Evolutionary conservation across 2,113 vertebrate species (phyloP).

Genomic region (Neolamprologus falcicula): DNA sequence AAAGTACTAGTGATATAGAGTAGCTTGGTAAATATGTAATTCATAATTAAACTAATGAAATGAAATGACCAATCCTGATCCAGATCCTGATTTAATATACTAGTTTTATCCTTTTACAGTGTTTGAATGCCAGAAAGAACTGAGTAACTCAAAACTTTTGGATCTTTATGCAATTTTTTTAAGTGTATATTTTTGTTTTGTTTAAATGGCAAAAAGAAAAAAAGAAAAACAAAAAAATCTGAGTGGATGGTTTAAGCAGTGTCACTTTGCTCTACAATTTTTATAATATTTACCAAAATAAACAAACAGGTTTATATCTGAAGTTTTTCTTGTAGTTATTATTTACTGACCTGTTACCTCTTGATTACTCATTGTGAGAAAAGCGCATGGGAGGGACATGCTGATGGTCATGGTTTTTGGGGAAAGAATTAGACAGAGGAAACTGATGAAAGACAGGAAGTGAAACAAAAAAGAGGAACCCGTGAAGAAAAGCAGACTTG

Average conservation of each 20-base stretch:
- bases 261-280: neutral
- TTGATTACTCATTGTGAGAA: neutral
- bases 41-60: neutral
- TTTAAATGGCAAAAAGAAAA: neutral
- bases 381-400: neutral
- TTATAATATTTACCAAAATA: neutral
- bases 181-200: neutral
- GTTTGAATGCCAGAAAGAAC: neutral
- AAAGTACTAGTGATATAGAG: neutral
- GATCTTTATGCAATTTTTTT: neutral
- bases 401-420: neutral
- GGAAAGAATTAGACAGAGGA: neutral
- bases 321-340: neutral
- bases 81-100: neutral
- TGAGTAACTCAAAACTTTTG: neutral
- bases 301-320: neutral
- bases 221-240: fast-evolving
- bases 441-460: neutral
- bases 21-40: neutral
- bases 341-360: neutral
- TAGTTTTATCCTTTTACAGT: neutral
- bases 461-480: slow-evolving; percentile 20
- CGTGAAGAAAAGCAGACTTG: neutral
- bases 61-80: neutral
- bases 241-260: neutral